A percentile compares a stretch with the other conserved stretches of the same genome.
Evolutionary conservation across 23 tunicate species (phyloP).

Genomic region (Diplosoma virens): DNA sequence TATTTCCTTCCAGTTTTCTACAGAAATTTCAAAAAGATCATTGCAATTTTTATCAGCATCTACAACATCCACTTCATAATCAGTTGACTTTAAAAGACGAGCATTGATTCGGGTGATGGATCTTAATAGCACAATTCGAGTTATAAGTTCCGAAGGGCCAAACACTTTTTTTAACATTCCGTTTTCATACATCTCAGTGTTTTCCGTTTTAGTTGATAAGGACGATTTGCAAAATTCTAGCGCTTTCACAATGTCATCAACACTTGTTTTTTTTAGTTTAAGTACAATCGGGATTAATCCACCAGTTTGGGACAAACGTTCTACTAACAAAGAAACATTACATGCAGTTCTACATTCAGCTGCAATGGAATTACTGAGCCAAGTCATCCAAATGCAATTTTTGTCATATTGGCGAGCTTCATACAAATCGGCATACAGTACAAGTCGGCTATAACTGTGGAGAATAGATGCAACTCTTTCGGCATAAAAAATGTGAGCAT

Average conservation of each 20-base stretch:
- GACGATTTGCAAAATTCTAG: neutral
- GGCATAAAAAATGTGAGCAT: slow-evolving; percentile 6
- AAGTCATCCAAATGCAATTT: neutral
- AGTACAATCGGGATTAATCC: neutral
- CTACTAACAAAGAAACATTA: neutral
- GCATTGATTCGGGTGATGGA: slow-evolving; percentile 21
- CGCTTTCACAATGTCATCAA: neutral
- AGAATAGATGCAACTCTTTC: slow-evolving; percentile 30
- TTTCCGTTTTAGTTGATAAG: neutral
- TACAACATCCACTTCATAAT: too few relatives aligned
- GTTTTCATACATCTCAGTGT: slow-evolving; percentile 26
- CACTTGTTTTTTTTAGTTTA: neutral
- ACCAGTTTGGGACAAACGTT: neutral
- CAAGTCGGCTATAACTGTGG: neutral
- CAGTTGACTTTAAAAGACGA: too few relatives aligned
- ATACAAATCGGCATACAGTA: neutral
- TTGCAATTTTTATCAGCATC: too few relatives aligned
- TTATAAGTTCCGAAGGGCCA: neutral
- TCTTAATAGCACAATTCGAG: slow-evolving; percentile 14
- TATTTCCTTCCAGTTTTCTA: too few relatives aligned
- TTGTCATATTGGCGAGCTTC: neutral
- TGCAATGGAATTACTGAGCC: neutral
- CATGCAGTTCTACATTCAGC: neutral
- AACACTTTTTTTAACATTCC: slow-evolving; percentile 26
- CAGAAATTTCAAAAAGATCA: too few relatives aligned